Evolutionary conservation across 2,797 vertebrate species (phyloP).

Genomic region (Molossus molossus): DNA sequence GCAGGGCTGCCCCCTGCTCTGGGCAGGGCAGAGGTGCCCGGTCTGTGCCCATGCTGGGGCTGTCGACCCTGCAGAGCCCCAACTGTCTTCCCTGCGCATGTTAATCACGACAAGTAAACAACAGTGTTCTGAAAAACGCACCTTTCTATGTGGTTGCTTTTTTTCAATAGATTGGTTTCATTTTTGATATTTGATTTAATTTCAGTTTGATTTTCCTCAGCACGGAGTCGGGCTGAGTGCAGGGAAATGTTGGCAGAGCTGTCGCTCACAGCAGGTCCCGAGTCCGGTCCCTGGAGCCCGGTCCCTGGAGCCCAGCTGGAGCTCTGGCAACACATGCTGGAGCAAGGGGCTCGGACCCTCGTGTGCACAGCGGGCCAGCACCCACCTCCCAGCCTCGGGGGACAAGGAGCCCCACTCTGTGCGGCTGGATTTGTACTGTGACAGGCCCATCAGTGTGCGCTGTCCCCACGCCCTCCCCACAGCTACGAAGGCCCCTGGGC

Average conservation of each 20-base stretch:
- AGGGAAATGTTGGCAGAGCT: slow-evolving; percentile 56
- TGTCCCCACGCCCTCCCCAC: background rate
- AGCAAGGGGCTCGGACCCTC: background rate
- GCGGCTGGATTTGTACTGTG: too few relatives aligned
- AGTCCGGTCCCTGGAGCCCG: background rate
- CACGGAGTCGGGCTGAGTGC: slow-evolving; percentile 82
- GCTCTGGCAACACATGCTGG: fast-evolving
- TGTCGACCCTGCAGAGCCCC: slow-evolving; percentile 77
- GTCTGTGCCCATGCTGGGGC: background rate
- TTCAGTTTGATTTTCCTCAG: slow-evolving; percentile 88
- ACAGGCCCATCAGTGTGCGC: background rate
- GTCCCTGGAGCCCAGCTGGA: background rate
- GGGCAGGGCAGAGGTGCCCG: background rate
- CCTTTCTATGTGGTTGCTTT: slow-evolving; percentile 85
- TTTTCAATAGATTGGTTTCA: slow-evolving; percentile 89
- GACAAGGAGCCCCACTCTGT: too few relatives aligned
- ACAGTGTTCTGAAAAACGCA: slow-evolving; percentile 87
- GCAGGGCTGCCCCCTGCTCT: fast-evolving
- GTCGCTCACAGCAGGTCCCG: background rate
- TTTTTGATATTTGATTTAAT: slow-evolving; percentile 90
- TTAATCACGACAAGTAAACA: slow-evolving; percentile 88
- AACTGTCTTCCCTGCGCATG: slow-evolving; percentile 83
- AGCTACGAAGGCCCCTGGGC: background rate
- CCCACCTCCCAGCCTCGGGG: too few relatives aligned
- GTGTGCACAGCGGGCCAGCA: background rate